These are phyloP conservation scores for Hippoglossus hippoglossus DNA, from an alignment of 2,797 vertebrate genomes.

Conservation along the genomic window DNA sequence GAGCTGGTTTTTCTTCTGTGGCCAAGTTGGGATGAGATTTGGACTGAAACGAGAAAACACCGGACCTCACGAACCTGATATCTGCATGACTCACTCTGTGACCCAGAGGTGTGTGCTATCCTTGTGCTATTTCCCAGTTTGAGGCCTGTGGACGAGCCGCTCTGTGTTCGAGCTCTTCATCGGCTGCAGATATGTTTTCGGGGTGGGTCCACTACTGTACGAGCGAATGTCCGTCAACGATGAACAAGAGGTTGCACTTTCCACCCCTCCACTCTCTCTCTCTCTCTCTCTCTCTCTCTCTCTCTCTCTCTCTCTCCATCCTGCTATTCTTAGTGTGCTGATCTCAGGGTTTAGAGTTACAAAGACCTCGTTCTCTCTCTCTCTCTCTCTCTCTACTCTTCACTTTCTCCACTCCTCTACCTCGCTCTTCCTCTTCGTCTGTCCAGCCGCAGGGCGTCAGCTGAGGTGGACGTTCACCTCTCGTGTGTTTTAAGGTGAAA, in stretches of 20 bases:
- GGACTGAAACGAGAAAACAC: constrained; percentile 47
- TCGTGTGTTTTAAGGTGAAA: constrained; percentile 22
- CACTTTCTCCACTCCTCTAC: constrained; percentile 17
- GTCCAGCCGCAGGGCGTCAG: constrained; percentile 19
- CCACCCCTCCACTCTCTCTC: constrained; percentile 50
- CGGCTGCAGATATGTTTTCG: constrained; percentile 26
- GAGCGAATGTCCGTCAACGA: constrained; percentile 64
- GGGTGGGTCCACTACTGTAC: constrained; percentile 50
- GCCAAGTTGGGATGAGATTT: constrained; percentile 62
- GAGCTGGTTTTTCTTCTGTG: constrained; percentile 17
- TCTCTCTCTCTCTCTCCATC: constrained; percentile 33
- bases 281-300: constrained; percentile 41
- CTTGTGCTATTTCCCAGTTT: constrained; percentile 29
- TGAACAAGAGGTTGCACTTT: constrained; percentile 73
- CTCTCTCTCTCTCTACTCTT: constrained; percentile 9
- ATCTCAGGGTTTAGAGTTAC: constrained; percentile 81
- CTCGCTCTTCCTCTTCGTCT: constrained; percentile 14
- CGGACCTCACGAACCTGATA: constrained; percentile 26
- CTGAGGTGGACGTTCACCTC: constrained; percentile 5
- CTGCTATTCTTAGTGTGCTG: constrained; percentile 75
- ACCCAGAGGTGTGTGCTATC: constrained; percentile 24
- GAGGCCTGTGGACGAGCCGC: background rate
- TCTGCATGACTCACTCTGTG: constrained; percentile 51
- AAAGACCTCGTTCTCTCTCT: constrained; percentile 57
- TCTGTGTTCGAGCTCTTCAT: constrained; percentile 17